phyloP scores from a whole-genome alignment of 1,140 invertebrate genomes.

The Paraescarpia echinospica region DNA sequence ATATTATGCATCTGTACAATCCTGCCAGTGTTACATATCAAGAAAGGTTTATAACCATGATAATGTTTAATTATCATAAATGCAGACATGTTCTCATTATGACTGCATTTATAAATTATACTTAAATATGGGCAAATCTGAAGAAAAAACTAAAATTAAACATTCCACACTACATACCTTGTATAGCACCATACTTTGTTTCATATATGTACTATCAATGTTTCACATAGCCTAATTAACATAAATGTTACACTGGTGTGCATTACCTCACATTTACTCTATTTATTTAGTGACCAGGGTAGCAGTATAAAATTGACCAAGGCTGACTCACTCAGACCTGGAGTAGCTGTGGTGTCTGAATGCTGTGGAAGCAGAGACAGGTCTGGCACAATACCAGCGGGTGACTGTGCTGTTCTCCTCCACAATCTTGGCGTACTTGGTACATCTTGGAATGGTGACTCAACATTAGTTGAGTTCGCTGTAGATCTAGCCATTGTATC shows the following conservation, averaged over 20 bases:
- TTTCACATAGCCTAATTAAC: not conserved
- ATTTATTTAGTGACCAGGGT: not conserved
- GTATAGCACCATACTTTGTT: not conserved
- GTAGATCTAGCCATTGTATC: not conserved
- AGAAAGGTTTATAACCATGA: not conserved
- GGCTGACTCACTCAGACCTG: not conserved
- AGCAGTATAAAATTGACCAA: not conserved
- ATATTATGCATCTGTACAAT: no score
- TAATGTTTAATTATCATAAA: not conserved
- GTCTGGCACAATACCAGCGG: not conserved
- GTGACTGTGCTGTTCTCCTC: not conserved
- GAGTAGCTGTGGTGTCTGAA: not conserved
- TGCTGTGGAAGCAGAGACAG: not conserved
- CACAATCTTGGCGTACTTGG: not conserved
- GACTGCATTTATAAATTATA: not conserved
- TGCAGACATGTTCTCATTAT: not conserved
- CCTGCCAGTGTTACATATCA: not conserved
- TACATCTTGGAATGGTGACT: not conserved
- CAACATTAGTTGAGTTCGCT: not conserved
- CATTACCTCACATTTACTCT: not conserved
- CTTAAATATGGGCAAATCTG: not conserved
- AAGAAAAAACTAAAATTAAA: no score
- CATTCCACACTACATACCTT: not conserved
- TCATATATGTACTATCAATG: not conserved
- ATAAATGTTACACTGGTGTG: not conserved